These are phyloP conservation scores for Hololepta plana DNA, from an alignment of 2,888 invertebrate genomes.

Conservation along the genomic window DNA sequence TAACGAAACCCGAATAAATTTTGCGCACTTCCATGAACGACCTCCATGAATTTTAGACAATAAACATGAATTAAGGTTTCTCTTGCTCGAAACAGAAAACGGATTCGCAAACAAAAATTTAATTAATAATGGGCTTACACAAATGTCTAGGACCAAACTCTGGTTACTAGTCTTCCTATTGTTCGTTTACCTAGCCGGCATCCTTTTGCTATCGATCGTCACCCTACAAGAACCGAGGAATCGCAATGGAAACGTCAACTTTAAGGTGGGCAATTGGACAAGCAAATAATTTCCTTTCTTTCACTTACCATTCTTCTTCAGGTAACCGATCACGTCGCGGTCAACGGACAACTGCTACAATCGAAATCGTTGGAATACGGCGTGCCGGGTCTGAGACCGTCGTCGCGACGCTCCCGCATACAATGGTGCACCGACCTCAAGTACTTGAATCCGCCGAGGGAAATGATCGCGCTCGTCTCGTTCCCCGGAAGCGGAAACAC, in stretches of 20 bases:
- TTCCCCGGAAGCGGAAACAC: slow-evolving; percentile 78
- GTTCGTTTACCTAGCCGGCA: slow-evolving; percentile 26
- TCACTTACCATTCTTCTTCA: no score
- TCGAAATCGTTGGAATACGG: slow-evolving; percentile 18
- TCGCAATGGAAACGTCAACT: slow-evolving; percentile 7
- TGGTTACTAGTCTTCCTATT: slow-evolving; percentile 26
- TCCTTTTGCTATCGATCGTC: slow-evolving; percentile 27
- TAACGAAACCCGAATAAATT: no score
- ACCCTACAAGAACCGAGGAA: slow-evolving; percentile 24
- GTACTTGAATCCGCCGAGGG: slow-evolving; percentile 28
- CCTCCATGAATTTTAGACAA: no score
- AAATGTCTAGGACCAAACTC: slow-evolving; percentile 23
- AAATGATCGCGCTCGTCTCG: slow-evolving; percentile 49
- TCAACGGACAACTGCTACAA: slow-evolving; percentile 6
- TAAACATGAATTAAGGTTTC: no score
- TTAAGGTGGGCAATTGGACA: no score
- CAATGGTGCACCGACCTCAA: slow-evolving; percentile 36
- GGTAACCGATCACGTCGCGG: slow-evolving; percentile 7
- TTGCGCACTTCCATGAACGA: no score
- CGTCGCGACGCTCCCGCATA: slow-evolving; percentile 21
- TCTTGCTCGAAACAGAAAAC: no score
- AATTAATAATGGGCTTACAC: no score
- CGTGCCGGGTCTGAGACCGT: slow-evolving; percentile 18
- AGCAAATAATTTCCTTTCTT: slow-evolving; percentile 4
- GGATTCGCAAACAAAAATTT: no score